These are phyloP conservation scores for Hylia prasina DNA, from an alignment of 2,113 vertebrate genomes.

Conservation along the genomic window DNA sequence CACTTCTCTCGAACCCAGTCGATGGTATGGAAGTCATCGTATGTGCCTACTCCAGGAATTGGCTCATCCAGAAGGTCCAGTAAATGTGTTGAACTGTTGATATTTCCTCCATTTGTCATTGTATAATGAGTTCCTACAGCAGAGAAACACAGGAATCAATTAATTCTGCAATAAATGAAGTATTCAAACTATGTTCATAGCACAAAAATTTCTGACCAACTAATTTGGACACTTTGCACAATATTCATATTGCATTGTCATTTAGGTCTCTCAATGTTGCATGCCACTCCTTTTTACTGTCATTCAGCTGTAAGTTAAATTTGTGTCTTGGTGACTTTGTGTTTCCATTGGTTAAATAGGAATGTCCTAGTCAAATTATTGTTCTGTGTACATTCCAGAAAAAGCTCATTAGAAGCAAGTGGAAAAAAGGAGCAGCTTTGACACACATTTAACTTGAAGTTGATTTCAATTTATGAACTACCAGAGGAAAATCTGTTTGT, in stretches of 20 bases:
- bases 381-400: background rate
- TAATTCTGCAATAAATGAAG: background rate
- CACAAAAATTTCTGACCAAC: background rate
- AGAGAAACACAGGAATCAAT: background rate
- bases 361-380: background rate
- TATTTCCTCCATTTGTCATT: conserved; percentile 94
- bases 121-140: conserved; percentile 89
- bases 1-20: conserved; percentile 99
- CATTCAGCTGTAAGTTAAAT: background rate
- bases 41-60: conserved; percentile 96
- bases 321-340: background rate
- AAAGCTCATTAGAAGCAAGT: background rate
- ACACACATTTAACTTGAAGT: background rate
- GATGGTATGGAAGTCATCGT: conserved; percentile 98
- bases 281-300: background rate
- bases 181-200: background rate
- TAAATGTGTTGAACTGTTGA: conserved; percentile 92
- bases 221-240: background rate
- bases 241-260: background rate
- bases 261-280: background rate
- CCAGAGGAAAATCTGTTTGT: background rate
- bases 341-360: background rate
- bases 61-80: conserved; percentile 97
- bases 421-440: background rate
- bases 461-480: background rate